Evolutionary conservation across 2,888 invertebrate genomes (phyloP), one percentile per base, ranked within the genome.

Genomic region (Cephalotes varians): DNA sequence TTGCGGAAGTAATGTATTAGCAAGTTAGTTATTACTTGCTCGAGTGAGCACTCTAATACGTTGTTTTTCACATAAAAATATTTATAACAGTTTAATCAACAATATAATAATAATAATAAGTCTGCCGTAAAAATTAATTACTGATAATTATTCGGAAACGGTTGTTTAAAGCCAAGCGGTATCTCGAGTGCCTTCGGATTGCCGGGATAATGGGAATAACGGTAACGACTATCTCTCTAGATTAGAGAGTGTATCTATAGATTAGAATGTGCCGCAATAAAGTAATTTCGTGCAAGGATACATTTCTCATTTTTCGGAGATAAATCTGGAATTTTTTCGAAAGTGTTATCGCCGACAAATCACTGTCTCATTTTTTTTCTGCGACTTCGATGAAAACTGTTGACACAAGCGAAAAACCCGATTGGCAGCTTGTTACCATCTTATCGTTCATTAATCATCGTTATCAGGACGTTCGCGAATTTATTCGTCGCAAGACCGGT

Each of bases 381-480:
- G 25, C 64, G 62, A 10, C 12, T 49, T n/a, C 47, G 40, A 44
- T 21, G 64, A n/a, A n/a, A n/a, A 49, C n/a, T 47, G 34, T 51
- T 49, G n/a, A 34, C 49, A 51, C 49, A 37, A 76, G 65, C 25
- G 49, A 25, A 49, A 34, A n/a, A 49, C 12, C 15, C 44, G 56
- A 71, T 77, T 79, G 31, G 72, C 56, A 31, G 44, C 56, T 44
- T 4, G 28, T 71, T 34, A 40, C 44, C 44, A 58, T 21, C 31
- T 82, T 82, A 85, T 87, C 86, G n/a, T 47, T 6, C 25, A 28
- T 21, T 37, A 56, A 82, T 87, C 71, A 54, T 25, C 51, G 62
- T 31, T 73, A 77, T 82, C 80, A 60, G 25, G 18, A 37, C 31
- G 28, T 21, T 60, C 49, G 49, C 49, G 40, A 28, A 76, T 76